Evolutionary conservation across 2,113 vertebrate species (phyloP).

Genomic region (Hiodon alosoides): DNA sequence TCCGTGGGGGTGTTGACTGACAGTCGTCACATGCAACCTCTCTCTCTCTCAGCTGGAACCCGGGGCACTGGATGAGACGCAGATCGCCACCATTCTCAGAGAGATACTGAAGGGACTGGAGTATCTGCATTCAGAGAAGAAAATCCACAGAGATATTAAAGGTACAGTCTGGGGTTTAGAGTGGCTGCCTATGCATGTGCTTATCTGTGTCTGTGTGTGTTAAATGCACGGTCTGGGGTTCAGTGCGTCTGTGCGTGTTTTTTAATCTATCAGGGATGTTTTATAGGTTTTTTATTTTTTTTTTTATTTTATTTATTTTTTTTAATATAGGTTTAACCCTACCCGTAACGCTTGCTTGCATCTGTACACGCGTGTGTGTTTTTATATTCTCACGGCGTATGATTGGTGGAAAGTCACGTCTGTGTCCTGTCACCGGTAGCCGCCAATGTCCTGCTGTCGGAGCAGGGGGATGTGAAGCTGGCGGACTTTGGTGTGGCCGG

Average conservation of each 20-base stretch:
- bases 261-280: no score
- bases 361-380: not conserved
- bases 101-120: conserved; percentile 71
- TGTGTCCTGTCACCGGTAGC: conserved; percentile 36
- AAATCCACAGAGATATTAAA: conserved; percentile 73
- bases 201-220: not conserved
- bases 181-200: not conserved
- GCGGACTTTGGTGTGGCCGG: conserved; percentile 69
- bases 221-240: no score
- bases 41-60: conserved; percentile 59
- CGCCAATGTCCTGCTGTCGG: conserved; percentile 69
- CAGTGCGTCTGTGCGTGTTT: no score
- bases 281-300: no score
- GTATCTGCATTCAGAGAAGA: conserved; percentile 71
- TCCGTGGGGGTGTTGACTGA: not conserved
- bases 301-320: no score
- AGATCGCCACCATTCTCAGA: conserved; percentile 68
- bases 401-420: not conserved
- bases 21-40: not conserved
- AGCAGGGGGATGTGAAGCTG: conserved; percentile 70
- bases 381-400: not conserved
- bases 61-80: conserved; percentile 63
- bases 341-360: no score
- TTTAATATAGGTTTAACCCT: no score
- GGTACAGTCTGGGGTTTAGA: conserved; percentile 37